These are phyloP conservation scores for Hylomyscus alleni DNA, from an alignment of 2,797 vertebrate species.

Conservation along the genomic window DNA sequence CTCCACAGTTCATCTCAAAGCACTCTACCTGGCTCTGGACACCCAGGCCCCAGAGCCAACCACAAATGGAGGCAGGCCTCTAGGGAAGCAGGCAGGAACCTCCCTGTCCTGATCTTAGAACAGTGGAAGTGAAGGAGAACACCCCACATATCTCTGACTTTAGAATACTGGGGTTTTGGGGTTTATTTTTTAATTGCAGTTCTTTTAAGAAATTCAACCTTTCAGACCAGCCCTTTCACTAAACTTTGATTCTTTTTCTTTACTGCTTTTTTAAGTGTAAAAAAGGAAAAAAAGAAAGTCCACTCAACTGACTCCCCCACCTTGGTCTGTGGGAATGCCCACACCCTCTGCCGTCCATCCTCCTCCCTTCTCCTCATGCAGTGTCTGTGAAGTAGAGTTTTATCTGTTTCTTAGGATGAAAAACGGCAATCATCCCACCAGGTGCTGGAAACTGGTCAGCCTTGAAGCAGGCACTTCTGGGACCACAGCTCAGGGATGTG, in stretches of 20 bases:
- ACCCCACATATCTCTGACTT: conserved; percentile 26
- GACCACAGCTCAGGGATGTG: conserved; percentile 93
- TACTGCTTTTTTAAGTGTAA: conserved; percentile 82
- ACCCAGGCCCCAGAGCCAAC: not conserved
- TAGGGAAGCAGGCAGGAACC: not conserved
- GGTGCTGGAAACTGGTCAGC: conserved; percentile 79
- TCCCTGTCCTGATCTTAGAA: not conserved
- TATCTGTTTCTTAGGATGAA: conserved; percentile 89
- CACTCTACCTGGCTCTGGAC: conserved; percentile 49
- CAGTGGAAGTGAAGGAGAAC: conserved; percentile 11
- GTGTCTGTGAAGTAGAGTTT: conserved; percentile 87
- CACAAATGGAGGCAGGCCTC: not conserved
- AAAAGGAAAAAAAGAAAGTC: not conserved
- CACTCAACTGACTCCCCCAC: conserved; percentile 83
- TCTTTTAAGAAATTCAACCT: conserved; percentile 84
- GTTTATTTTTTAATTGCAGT: conserved; percentile 36
- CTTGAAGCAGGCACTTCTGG: conserved; percentile 82
- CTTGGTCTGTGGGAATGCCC: not conserved
- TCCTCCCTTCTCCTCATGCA: conserved; percentile 84
- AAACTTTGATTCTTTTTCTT: conserved; percentile 89
- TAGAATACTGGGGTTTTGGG: conserved; percentile 2
- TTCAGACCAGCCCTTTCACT: conserved; percentile 88
- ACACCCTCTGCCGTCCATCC: conserved; percentile 56
- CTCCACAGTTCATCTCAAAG: conserved; percentile 34
- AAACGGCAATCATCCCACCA: conserved; percentile 88